These are phyloP conservation scores for Heterohyrax brucei DNA, from an alignment of 2,797 vertebrate species.

Conservation along the genomic window DNA sequence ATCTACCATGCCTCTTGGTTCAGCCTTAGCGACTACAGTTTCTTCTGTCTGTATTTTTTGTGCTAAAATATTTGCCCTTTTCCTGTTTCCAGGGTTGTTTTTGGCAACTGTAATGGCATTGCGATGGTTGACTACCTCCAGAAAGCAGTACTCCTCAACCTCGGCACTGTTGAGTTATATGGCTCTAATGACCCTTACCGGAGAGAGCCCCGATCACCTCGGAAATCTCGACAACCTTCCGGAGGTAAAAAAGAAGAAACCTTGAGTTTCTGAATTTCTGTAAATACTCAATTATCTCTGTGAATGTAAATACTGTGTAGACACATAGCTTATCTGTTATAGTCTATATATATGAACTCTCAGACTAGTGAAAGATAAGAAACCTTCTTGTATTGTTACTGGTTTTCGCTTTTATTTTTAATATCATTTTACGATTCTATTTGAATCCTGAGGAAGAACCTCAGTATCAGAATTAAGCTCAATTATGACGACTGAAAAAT, in stretches of 20 bases:
- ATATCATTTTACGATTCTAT: not conserved
- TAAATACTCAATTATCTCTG: not conserved
- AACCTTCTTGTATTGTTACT: conserved; percentile 19
- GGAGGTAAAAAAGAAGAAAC: conserved; percentile 93
- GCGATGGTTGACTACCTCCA: conserved; percentile 98
- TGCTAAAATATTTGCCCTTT: conserved; percentile 62
- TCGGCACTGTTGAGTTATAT: conserved; percentile 97
- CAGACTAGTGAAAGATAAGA: not conserved
- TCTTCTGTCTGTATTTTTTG: not conserved
- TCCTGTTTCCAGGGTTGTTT: conserved; percentile 94
- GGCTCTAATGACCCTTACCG: conserved; percentile 98
- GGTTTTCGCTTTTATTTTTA: conserved; percentile 63
- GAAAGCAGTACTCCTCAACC: conserved; percentile 97
- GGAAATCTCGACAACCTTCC: conserved; percentile 97
- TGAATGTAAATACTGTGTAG: not conserved
- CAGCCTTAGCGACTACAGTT: not conserved
- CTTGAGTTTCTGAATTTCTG: not conserved
- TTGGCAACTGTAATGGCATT: conserved; percentile 98
- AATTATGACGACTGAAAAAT: conserved; percentile 14
- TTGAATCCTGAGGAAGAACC: not conserved
- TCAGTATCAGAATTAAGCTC: not conserved
- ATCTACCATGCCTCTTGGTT: not conserved
- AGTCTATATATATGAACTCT: not conserved
- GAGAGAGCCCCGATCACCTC: conserved; percentile 98
- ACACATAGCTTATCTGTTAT: not conserved